Evolutionary conservation across 2,797 vertebrate genomes (phyloP).

Genomic region (Loriculus beryllinus): DNA sequence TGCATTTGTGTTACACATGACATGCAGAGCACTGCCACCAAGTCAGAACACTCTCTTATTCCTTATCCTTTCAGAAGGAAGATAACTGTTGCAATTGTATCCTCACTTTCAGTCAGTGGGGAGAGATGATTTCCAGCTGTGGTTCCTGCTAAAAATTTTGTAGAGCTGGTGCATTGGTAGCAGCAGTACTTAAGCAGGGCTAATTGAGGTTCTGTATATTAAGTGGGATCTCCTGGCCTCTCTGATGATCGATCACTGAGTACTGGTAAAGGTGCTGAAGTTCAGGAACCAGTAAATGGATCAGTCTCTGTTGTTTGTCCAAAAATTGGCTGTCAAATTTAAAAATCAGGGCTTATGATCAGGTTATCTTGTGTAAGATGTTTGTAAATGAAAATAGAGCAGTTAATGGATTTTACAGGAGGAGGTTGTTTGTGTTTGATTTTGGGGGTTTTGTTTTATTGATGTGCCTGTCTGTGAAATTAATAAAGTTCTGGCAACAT

Average conservation of each 20-base stretch:
- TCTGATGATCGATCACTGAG: neutral
- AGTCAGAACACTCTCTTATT: neutral
- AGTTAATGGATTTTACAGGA: neutral
- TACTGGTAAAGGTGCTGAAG: neutral
- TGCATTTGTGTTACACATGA: accelerated
- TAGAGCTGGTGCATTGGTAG: neutral
- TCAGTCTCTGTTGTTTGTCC: neutral
- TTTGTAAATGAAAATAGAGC: neutral
- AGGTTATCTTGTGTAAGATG: neutral
- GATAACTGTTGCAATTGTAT: neutral
- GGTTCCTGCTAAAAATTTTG: neutral
- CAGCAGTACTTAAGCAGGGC: neutral
- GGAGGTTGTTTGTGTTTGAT: neutral
- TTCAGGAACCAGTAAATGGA: neutral
- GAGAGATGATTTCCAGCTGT: neutral
- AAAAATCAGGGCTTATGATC: neutral
- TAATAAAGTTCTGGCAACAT: neutral
- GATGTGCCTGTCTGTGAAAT: neutral
- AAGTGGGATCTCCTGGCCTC: neutral
- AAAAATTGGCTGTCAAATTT: neutral
- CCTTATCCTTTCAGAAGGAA: neutral
- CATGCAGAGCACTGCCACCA: accelerated
- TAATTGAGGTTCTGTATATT: neutral
- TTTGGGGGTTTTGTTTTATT: neutral
- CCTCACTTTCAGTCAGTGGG: neutral